Evolutionary conservation across 1,140 invertebrate species (phyloP).

Genomic region (Archivesica marissinica): DNA sequence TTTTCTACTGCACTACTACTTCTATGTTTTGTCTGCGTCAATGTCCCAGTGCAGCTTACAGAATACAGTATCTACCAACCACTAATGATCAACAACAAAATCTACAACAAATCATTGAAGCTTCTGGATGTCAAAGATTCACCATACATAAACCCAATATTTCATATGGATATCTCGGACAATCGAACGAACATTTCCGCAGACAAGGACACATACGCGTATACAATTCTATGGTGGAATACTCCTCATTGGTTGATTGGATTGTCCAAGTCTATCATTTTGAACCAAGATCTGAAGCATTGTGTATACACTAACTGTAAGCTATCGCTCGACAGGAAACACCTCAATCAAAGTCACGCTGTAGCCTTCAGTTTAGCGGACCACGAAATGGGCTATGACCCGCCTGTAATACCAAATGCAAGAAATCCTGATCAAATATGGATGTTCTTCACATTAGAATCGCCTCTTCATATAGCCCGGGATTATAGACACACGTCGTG

Average conservation of each 20-base stretch:
- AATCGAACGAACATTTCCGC: too few species aligned
- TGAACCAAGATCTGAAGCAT: neutral
- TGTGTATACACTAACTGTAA: neutral
- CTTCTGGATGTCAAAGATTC: too few species aligned
- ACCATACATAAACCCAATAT: too few species aligned
- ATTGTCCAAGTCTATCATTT: neutral
- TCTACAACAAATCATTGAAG: too few species aligned
- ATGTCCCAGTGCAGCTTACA: too few species aligned
- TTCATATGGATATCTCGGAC: too few species aligned
- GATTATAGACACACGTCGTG: neutral
- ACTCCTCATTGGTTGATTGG: neutral
- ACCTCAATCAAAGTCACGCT: neutral
- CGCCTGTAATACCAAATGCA: neutral
- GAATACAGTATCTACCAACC: too few species aligned
- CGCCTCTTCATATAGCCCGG: neutral
- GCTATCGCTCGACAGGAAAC: neutral
- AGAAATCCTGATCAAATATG: conserved; percentile 23
- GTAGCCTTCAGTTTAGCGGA: neutral
- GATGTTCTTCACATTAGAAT: conserved; percentile 44
- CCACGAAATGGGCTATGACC: neutral
- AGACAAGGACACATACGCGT: neutral
- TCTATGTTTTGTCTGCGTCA: too few species aligned
- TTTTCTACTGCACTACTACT: too few species aligned
- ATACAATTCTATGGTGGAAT: neutral
- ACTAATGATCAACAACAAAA: too few species aligned